phyloP scores from a whole-genome alignment of 1,140 invertebrate genomes.

The Drosophila nigrodunni region DNA sequence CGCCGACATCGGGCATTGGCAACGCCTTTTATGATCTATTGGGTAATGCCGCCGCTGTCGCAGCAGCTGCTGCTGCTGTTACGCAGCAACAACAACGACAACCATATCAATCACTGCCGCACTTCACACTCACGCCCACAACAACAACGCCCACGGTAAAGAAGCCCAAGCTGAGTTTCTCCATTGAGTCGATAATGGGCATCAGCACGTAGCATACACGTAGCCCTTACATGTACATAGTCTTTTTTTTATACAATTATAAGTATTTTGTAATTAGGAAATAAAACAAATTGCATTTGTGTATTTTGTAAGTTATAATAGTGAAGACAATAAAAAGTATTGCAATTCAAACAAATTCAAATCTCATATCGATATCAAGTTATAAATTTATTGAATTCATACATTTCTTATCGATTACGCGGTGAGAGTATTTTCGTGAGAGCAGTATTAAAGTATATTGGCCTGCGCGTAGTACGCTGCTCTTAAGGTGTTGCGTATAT shows the following conservation, averaged over 20 bases:
- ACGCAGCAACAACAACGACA: slow-evolving; percentile 34
- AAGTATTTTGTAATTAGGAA: slow-evolving; percentile 36
- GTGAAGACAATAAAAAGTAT: not conserved
- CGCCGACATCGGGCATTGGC: slow-evolving; percentile 32
- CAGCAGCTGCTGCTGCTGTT: slow-evolving; percentile 47
- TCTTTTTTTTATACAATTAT: slow-evolving; percentile 5
- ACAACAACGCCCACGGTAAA: slow-evolving; percentile 52
- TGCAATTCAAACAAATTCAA: not conserved
- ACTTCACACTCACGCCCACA: slow-evolving; percentile 59
- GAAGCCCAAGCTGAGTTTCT: slow-evolving; percentile 86
- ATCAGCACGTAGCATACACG: slow-evolving; percentile 71
- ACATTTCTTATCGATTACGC: too few relatives aligned
- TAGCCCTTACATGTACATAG: slow-evolving; percentile 43
- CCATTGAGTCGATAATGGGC: slow-evolving; percentile 87
- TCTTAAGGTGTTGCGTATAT: too few relatives aligned
- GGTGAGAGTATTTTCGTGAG: too few relatives aligned
- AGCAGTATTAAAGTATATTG: too few relatives aligned
- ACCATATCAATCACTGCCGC: slow-evolving; percentile 48
- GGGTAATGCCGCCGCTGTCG: slow-evolving; percentile 50
- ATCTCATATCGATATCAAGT: too few relatives aligned
- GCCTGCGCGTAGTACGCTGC: too few relatives aligned
- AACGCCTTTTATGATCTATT: slow-evolving; percentile 67
- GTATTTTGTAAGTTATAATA: not conserved
- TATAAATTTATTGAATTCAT: too few relatives aligned
- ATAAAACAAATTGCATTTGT: slow-evolving; percentile 29